Percentiles rank a stretch among this genome's conserved stretches.
phyloP scores from a whole-genome alignment of 1,140 invertebrate genomes.

The Sitodiplosis mosellana region DNA sequence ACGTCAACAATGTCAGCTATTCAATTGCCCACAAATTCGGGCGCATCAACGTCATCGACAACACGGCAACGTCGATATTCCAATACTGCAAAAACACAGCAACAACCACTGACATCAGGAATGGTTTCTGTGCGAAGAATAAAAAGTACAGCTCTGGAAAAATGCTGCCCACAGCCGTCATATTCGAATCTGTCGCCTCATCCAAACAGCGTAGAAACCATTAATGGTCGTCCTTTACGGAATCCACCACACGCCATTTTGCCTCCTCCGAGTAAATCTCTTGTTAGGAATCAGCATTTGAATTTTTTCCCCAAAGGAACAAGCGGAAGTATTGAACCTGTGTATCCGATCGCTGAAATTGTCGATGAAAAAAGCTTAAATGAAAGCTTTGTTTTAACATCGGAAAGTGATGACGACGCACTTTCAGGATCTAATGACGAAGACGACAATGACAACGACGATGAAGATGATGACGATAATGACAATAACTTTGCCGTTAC shows the following conservation, averaged over 20 bases:
- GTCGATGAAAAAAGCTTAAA: constrained; percentile 40
- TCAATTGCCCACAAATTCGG: constrained; percentile 23
- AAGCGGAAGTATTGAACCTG: constrained; percentile 32
- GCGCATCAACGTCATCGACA: not conserved
- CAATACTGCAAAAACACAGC: constrained; percentile 25
- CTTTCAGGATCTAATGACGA: constrained; percentile 8
- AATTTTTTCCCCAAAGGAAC: constrained; percentile 36
- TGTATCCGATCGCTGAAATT: constrained; percentile 59
- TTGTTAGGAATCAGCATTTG: constrained; percentile 42
- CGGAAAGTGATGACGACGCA: constrained; percentile 12
- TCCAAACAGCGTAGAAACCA: constrained; percentile 46
- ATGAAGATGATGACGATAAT: constrained; percentile 10
- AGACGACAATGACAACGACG: constrained; percentile 11
- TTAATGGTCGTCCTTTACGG: constrained; percentile 36
- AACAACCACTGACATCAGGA: not conserved
- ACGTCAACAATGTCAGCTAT: constrained; percentile 38
- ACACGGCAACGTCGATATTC: constrained; percentile 34
- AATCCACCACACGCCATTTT: constrained; percentile 38
- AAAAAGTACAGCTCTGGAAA: constrained; percentile 43
- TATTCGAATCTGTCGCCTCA: constrained; percentile 40
- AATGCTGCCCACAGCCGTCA: constrained; percentile 39
- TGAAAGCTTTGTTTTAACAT: not conserved
- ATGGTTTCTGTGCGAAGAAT: constrained; percentile 32
- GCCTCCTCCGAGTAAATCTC: constrained; percentile 40
- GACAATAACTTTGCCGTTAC: constrained; percentile 23